Conservation (phyloP, 2,113 vertebrate genomes). For the Dasyurus viverrinus region DNA sequence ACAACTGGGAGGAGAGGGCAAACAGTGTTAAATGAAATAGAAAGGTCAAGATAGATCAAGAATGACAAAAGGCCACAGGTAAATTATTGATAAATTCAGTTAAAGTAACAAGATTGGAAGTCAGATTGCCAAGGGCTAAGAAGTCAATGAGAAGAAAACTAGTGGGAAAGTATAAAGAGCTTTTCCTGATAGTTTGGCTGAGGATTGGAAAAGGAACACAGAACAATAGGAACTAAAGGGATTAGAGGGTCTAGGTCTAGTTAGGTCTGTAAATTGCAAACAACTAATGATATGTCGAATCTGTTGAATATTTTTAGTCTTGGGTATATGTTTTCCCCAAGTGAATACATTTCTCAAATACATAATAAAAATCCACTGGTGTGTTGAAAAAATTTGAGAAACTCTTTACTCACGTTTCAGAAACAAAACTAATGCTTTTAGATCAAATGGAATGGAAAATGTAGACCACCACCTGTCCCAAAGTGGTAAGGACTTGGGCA, state of each 20-base stretch:
- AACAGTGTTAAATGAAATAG: not conserved
- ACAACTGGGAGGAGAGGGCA: not conserved
- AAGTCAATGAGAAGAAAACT: slow-evolving; percentile 20
- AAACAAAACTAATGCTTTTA: not conserved
- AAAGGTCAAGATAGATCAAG: not conserved
- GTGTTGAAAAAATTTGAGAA: not conserved
- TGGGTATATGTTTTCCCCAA: not conserved
- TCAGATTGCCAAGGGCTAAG: not conserved
- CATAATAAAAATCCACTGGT: not conserved
- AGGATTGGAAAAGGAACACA: not conserved
- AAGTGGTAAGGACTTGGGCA: not conserved
- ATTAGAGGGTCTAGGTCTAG: not conserved
- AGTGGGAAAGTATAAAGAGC: not conserved
- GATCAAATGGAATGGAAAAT: not conserved
- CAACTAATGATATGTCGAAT: not conserved
- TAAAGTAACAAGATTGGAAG: not conserved
- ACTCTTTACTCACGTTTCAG: not conserved
- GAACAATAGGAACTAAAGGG: not conserved
- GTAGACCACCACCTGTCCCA: not conserved
- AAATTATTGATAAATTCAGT: not conserved
- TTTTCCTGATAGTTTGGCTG: not conserved
- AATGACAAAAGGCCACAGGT: not conserved
- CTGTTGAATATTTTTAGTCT: not conserved
- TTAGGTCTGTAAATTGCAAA: not conserved
- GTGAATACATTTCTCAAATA: not conserved